phyloP scores from a whole-genome alignment of 2,113 vertebrate species.

The Cynopterus brachyotis region DNA sequence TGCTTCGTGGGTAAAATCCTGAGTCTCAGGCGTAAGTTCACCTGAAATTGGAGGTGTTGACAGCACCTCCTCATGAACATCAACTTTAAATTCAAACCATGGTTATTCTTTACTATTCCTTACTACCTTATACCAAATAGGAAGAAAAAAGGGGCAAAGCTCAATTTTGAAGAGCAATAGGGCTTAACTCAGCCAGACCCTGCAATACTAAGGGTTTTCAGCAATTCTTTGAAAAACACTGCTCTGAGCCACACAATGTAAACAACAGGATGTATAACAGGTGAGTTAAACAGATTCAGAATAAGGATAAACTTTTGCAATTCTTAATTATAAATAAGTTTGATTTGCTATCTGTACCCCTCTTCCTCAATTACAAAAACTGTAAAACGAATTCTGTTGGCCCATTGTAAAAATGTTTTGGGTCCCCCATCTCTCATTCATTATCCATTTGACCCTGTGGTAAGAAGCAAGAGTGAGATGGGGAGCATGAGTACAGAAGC shows the following conservation, averaged over 20 bases:
- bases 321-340: not conserved
- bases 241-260: not conserved
- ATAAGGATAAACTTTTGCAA: not conserved
- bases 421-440: not conserved
- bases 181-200: not conserved
- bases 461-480: not conserved
- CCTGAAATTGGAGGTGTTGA: not conserved
- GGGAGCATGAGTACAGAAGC: not conserved
- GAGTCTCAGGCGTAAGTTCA: not conserved
- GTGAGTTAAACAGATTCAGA: not conserved
- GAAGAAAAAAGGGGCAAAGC: not conserved
- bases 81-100: not conserved
- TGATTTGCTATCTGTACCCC: not conserved
- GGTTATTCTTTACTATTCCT: not conserved
- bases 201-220: not conserved
- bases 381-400: not conserved
- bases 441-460: not conserved
- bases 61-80: not conserved
- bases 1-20: not conserved
- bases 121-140: not conserved
- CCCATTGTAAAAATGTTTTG: not conserved
- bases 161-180: not conserved
- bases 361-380: not conserved
- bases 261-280: not conserved
- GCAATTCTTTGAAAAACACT: slow-evolving; percentile 6